Conservation (phyloP, 1,140 invertebrate genomes). For the Eupristina koningsbergeri region DNA sequence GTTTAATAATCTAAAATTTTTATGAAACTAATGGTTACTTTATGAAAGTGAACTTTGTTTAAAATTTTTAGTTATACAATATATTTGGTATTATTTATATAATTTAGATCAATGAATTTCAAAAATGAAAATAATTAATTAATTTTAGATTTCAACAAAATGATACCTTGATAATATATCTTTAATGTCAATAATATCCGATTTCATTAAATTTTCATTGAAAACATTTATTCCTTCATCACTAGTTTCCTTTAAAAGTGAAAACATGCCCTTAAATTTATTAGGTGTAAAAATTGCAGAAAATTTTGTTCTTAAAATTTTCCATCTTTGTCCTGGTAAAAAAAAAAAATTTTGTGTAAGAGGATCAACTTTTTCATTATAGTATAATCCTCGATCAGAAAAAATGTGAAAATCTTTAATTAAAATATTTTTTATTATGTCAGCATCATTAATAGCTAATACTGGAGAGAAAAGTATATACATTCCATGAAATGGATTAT, state of each 20-base stretch:
- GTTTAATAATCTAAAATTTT: too few relatives aligned
- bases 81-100: too few relatives aligned
- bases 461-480: conserved; percentile 71
- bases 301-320: conserved; percentile 72
- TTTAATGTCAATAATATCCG: conserved; percentile 53
- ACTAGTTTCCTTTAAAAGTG: conserved; percentile 68
- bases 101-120: too few relatives aligned
- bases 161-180: conserved; percentile 55
- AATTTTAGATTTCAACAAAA: too few relatives aligned
- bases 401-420: conserved; percentile 75
- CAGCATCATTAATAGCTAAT: conserved; percentile 70
- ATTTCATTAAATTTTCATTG: background rate
- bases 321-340: conserved; percentile 72
- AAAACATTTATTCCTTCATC: conserved; percentile 61
- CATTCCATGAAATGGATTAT: conserved; percentile 60
- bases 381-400: conserved; percentile 68
- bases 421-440: conserved; percentile 71
- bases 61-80: too few relatives aligned
- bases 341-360: conserved; percentile 74
- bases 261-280: conserved; percentile 76
- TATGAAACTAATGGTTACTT: too few relatives aligned
- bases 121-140: too few relatives aligned
- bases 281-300: conserved; percentile 75
- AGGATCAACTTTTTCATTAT: conserved; percentile 72
- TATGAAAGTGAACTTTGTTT: too few relatives aligned